Base-by-base conservation (phyloP, 37 sponge, comb jelly and placozoan genomes). In the Halichondria panicea region DNA sequence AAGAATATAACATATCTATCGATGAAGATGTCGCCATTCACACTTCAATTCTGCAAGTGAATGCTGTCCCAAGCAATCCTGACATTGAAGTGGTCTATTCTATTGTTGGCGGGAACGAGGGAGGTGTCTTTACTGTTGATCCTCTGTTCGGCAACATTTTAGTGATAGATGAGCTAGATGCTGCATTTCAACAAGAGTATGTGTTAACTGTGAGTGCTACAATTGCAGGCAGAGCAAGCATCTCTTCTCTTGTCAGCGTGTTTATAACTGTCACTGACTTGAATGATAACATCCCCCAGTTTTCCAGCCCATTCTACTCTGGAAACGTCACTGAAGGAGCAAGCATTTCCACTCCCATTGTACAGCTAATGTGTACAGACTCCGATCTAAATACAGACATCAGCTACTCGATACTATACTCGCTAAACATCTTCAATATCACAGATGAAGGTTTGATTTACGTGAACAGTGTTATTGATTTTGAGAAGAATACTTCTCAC, bases 221-320 rank as follows among this genome's bases (percentile, higher is more conserved):
- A 21, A 84, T 58, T 0, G 73, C 56, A 30, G 84, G 87, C 35
- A 25, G 64, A n/a, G 67, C 43, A 59, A 41, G 38, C 9, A 62
- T 71, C 7, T 66, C 76, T 34, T 70, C 92, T 19, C 28, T 34
- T 39, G 84, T 73, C 19, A 79, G 71, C 1, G 84, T 92, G 38
- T 7, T 0, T 3, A 44, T 92, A 0, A 39, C 56, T 18, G 75
- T 92, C 22, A 43, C 57, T 0, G 92, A 87, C 45, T 66, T 92
- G 39, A 92, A 92, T 60, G 69, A 92, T 66, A 60, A 87, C 55
- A 19, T 30, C 30, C 88, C 88, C 30, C 19, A 43, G 15, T 86
- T 91, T 48, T 5, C 53, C 3, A 24, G 32, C 21, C 44, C 75
- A 35, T 72, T 64, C 50, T 78, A 78, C 43, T 57, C 63, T 37